Evolutionary conservation across 2,888 invertebrate genomes (phyloP).

Genomic region (Emmelina monodactyla): DNA sequence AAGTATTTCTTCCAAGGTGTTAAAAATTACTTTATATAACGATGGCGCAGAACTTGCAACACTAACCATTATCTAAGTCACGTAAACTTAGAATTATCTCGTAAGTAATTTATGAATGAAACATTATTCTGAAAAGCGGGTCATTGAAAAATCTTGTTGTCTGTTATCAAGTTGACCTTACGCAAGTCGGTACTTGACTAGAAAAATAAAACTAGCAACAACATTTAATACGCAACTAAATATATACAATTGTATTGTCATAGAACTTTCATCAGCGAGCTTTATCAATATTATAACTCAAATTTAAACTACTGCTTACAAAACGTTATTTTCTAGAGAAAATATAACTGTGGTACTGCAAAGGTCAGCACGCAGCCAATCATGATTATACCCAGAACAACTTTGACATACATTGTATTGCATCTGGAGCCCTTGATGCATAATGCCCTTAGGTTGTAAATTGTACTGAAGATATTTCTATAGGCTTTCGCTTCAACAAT

Average conservation of each 20-base stretch:
- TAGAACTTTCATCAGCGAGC: no score
- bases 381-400: background rate
- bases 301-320: background rate
- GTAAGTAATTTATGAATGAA: conserved; percentile 6
- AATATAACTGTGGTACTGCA: background rate
- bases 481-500: conserved; percentile 12
- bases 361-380: conserved; percentile 3
- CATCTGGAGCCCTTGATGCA: background rate
- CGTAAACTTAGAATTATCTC: background rate
- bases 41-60: no score
- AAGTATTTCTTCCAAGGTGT: no score
- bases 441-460: background rate
- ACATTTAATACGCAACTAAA: background rate
- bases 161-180: background rate
- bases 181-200: background rate
- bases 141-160: conserved; percentile 5
- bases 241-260: background rate
- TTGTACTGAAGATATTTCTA: conserved; percentile 9
- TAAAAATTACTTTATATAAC: no score
- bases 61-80: no score
- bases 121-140: conserved; percentile 4
- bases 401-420: background rate
- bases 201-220: background rate
- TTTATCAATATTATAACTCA: background rate
- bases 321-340: background rate